A percentile compares a stretch with the other conserved stretches of the same genome.
Evolutionary conservation across 1,140 invertebrate genomes (phyloP).

Genomic region (Bombus polaris): DNA sequence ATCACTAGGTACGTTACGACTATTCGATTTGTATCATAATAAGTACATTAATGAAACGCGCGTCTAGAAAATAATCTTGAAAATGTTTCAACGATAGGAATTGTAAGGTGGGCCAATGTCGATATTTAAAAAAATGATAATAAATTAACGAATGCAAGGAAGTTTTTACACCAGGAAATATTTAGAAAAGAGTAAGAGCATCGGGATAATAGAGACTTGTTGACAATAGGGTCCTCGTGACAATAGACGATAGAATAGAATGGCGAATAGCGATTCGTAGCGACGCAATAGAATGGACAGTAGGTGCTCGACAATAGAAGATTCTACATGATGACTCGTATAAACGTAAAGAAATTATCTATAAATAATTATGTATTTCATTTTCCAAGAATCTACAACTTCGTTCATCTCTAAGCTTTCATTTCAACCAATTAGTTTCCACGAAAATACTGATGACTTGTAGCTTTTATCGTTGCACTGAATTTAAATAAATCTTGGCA

Average conservation of each 20-base stretch:
- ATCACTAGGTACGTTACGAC: too few species aligned
- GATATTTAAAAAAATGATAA: neutral
- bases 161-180: neutral
- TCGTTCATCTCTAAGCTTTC: neutral
- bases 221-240: conserved; percentile 26
- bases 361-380: neutral
- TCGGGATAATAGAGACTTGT: conserved; percentile 23
- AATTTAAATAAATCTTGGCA: neutral
- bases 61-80: neutral
- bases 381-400: neutral
- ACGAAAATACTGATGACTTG: neutral
- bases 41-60: neutral
- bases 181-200: neutral
- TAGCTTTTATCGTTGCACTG: too few species aligned
- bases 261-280: neutral
- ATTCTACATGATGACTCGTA: neutral
- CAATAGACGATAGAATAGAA: conserved; percentile 9
- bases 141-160: neutral
- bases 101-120: rapidly evolving
- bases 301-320: conserved; percentile 5
- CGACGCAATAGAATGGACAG: neutral
- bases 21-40: neutral
- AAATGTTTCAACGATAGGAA: neutral
- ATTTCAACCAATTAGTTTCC: neutral
- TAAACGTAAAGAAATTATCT: neutral